Percentiles rank a stretch among this genome's conserved stretches.
These are phyloP conservation scores for Rhynchomys soricoides DNA, from an alignment of 2,113 vertebrate genomes.

Conservation along the genomic window DNA sequence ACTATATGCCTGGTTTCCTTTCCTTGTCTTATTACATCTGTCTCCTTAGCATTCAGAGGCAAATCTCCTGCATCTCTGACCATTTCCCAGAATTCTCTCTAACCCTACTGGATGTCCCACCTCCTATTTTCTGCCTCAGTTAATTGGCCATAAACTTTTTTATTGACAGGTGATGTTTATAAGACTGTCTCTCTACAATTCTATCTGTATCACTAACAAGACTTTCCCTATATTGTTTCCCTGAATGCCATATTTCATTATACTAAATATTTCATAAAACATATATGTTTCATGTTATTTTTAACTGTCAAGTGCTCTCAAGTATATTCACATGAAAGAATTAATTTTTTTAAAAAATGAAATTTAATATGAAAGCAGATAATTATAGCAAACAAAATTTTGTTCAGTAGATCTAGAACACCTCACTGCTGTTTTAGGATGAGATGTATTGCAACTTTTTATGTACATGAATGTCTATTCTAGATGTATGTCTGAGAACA, in stretches of 20 bases:
- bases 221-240: not conserved
- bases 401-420: not conserved
- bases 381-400: not conserved
- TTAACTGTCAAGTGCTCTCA: not conserved
- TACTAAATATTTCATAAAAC: constrained; percentile 13
- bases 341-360: not conserved
- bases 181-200: too few species aligned
- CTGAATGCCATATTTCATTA: not conserved
- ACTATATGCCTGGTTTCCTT: too few species aligned
- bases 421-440: not conserved
- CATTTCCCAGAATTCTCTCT: too few species aligned
- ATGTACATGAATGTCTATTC: not conserved
- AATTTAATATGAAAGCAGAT: constrained; percentile 10
- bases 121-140: too few species aligned
- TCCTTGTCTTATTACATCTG: too few species aligned
- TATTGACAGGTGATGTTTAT: too few species aligned
- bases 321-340: not conserved
- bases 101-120: too few species aligned
- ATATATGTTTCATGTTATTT: not conserved
- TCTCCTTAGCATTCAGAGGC: too few species aligned
- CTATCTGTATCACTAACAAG: not conserved
- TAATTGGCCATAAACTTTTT: too few species aligned
- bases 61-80: too few species aligned
- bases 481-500: not conserved
- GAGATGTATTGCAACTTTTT: not conserved